phyloP scores from a whole-genome alignment of 2,888 invertebrate genomes.

The Disparrhopalites patrizii region DNA sequence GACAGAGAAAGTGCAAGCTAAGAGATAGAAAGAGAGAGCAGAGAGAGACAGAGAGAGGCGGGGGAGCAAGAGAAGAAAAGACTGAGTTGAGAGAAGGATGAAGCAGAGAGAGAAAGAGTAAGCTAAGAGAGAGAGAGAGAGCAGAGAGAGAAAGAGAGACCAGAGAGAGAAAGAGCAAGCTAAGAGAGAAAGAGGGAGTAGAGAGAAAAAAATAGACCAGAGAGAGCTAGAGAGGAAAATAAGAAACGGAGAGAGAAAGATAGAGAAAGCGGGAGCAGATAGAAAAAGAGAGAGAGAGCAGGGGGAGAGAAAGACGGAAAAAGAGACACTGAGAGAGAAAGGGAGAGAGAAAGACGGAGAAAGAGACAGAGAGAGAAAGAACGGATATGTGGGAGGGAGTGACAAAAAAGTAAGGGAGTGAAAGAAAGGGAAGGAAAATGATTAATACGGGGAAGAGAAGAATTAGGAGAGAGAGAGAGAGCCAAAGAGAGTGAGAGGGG shows the following conservation, averaged over 20 bases:
- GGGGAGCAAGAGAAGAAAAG: too few relatives aligned
- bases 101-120: too few relatives aligned
- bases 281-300: background rate
- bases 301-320: background rate
- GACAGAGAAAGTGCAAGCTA: too few relatives aligned
- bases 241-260: background rate
- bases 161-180: background rate
- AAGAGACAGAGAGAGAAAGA: background rate
- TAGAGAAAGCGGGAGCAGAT: conserved; percentile 2
- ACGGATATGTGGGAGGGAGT: too few relatives aligned
- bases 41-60: too few relatives aligned
- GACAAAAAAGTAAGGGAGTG: too few relatives aligned
- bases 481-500: too few relatives aligned
- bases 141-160: background rate
- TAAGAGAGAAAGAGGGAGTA: background rate
- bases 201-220: background rate
- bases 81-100: too few relatives aligned
- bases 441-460: too few relatives aligned
- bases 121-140: background rate
- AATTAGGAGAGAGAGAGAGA: too few relatives aligned
- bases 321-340: background rate
- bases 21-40: too few relatives aligned
- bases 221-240: background rate
- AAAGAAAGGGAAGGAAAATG: too few relatives aligned
- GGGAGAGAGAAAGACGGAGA: background rate